Conservation (phyloP, 2,797 vertebrate species). For the Sphenopsis melanotis region DNA sequence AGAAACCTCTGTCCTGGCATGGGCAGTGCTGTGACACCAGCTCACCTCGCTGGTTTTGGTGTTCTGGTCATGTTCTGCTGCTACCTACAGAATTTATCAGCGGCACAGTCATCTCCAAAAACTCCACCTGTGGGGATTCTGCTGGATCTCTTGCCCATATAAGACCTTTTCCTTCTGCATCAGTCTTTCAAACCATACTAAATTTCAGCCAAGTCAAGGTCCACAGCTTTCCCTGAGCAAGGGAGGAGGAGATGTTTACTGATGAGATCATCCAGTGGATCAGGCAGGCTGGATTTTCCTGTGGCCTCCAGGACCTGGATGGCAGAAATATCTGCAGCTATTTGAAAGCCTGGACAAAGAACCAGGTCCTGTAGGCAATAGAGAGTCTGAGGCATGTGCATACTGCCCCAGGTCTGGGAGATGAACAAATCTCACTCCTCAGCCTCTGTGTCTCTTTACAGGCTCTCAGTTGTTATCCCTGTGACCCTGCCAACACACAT, state of each 20-base stretch:
- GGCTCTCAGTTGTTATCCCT: not conserved
- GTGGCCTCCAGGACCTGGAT: not conserved
- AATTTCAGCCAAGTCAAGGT: not conserved
- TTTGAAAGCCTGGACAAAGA: not conserved
- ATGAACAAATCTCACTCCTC: not conserved
- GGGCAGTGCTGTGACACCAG: not conserved
- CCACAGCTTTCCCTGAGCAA: not conserved
- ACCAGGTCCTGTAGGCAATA: not conserved
- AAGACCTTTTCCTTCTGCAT: not conserved
- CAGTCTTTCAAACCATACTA: not conserved
- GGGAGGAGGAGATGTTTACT: not conserved
- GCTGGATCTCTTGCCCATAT: not conserved
- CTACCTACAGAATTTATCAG: not conserved
- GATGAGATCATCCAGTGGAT: not conserved
- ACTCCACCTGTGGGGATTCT: fast-evolving
- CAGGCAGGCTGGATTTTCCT: not conserved
- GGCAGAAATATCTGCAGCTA: not conserved
- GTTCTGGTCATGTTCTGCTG: not conserved
- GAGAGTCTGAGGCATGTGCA: not conserved
- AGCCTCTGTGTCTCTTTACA: not conserved
- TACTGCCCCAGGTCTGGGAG: not conserved
- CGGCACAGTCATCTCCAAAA: not conserved
- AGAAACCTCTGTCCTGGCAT: not conserved
- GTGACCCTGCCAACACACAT: not conserved
- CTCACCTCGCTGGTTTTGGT: not conserved